A percentile compares a stretch with the other conserved stretches of the same genome.
Evolutionary conservation across 2,113 vertebrate genomes (phyloP).

Genomic region (Otocyon megalotis): DNA sequence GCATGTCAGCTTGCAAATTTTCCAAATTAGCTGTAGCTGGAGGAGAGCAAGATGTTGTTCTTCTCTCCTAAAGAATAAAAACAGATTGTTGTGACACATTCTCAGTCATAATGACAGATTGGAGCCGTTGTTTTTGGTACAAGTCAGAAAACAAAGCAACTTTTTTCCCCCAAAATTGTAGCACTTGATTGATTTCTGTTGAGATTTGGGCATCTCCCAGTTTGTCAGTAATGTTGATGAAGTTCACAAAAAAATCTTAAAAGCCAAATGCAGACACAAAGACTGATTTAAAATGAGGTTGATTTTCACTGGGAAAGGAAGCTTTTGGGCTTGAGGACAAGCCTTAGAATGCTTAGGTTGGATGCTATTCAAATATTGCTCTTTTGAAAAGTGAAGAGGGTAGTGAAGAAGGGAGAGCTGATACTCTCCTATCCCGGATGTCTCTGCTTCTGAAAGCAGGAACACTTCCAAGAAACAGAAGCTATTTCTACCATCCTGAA

Average conservation of each 20-base stretch:
- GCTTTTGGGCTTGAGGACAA: conserved; percentile 28
- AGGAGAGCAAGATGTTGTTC: conserved; percentile 87
- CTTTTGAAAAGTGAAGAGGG: background rate
- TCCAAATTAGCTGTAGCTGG: conserved; percentile 88
- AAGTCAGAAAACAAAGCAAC: conserved; percentile 73
- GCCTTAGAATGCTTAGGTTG: background rate
- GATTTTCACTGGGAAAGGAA: conserved; percentile 43
- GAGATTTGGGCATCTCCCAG: conserved; percentile 80
- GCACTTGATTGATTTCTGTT: conserved; percentile 74
- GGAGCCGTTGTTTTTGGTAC: conserved; percentile 77
- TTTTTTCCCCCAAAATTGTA: conserved; percentile 59
- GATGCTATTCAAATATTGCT: background rate
- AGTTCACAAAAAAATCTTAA: conserved; percentile 82
- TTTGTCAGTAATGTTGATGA: conserved; percentile 77
- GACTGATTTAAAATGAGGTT: conserved; percentile 52
- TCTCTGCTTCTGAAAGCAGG: background rate
- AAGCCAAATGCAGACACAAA: conserved; percentile 79
- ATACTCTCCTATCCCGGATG: background rate
- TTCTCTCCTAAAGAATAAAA: conserved; percentile 86
- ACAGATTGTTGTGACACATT: conserved; percentile 89
- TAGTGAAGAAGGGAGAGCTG: background rate
- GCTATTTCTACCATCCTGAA: background rate
- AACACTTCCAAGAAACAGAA: background rate
- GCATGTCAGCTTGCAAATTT: conserved; percentile 88
- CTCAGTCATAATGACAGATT: conserved; percentile 89